These are phyloP conservation scores for Drosophila mercatorum DNA, from an alignment of 2,888 invertebrate species.

Conservation along the genomic window DNA sequence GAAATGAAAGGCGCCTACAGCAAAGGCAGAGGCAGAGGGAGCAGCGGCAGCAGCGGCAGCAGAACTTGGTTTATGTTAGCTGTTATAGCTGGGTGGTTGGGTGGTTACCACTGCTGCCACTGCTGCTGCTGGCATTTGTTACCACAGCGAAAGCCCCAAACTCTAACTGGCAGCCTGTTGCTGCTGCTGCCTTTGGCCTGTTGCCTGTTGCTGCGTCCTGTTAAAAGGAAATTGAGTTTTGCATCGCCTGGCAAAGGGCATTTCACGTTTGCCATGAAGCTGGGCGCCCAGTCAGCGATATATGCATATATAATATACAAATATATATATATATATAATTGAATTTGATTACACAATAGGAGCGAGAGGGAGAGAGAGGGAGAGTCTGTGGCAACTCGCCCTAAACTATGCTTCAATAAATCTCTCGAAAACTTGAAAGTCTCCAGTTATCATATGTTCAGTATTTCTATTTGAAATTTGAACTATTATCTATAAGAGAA, in stretches of 20 bases:
- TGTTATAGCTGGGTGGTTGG: not conserved
- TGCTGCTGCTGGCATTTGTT: conserved; percentile 10
- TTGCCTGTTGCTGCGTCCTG: conserved; percentile 15
- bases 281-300: not conserved
- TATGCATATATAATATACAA: not conserved
- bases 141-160: conserved; percentile 6
- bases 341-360: no score
- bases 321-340: not conserved
- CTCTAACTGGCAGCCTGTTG: conserved; percentile 44
- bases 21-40: not conserved
- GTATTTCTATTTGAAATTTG: no score
- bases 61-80: not conserved
- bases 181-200: conserved; percentile 26
- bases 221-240: conserved; percentile 59
- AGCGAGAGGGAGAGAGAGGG: no score
- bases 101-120: not conserved
- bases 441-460: no score
- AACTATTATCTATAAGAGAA: no score
- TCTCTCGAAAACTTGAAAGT: no score
- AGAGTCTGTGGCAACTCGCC: no score
- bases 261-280: conserved; percentile 20
- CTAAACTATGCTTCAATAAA: no score
- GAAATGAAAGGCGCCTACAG: conserved; percentile 45
- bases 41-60: no score
- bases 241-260: conserved; percentile 27